Base-by-base conservation (phyloP, 2,113 vertebrate species). In the Seriola quinqueradiata region DNA sequence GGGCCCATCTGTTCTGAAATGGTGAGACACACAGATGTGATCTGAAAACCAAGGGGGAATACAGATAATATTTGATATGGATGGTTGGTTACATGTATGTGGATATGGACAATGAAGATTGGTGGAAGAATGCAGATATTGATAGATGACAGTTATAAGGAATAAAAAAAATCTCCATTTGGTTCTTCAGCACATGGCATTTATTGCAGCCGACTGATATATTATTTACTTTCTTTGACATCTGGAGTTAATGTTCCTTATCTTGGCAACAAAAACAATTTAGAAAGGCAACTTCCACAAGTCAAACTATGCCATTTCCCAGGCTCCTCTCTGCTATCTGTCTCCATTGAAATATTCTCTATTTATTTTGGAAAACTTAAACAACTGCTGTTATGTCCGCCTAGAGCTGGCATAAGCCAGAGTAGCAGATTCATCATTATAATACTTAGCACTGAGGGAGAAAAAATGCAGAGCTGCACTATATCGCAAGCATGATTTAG, bases 221-320 rank as follows among this genome's bases (percentile, higher is more conserved):
- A 92, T 94, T 94, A 95, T 95, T 95, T 95, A 93, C 91, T 93
- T 89, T 92, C 87, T 91, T 92, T 95, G 93, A 95, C 95, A 96
- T 95, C 94, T 95, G 94, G 92, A 95, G 93, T 95, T 95, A 96
- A 96, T 95, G 95, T 96, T 93, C 94, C 94, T 93, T 94, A 93
- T 95, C 95, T 93, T 88, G 84, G 91, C 94, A 95, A 96, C 93
- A 95, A 96, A 96, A 96, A 96, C 95, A 94, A 93, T 96, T 96
- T 96, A 93, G 94, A 96, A 95, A 95, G 87, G 93, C 92, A 95
- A 96, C 95, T 96, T 96, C 94, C 94, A 95, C 95, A 94, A 95
- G 95, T 95, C 94, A 96, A 95, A 94, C 92, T 92, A 88, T 89
- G 92, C 94, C 89, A 92, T 95, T 95, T 95, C 93, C 91, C 94